Evolutionary conservation across 2,113 vertebrate genomes (phyloP).

Genomic region (Strix uralensis): DNA sequence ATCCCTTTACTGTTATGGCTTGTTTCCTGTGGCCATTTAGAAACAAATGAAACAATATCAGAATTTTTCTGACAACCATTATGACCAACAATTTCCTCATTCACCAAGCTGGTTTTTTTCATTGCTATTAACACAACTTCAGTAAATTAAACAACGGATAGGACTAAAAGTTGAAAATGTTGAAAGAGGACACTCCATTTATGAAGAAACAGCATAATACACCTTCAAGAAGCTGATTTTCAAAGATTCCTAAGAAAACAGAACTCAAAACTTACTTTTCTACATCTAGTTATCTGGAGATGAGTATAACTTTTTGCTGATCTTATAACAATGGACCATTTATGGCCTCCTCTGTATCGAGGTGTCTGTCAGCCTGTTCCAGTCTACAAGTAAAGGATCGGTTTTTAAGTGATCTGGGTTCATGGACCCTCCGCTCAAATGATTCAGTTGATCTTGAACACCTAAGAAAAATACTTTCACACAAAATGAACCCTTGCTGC

Average conservation of each 20-base stretch:
- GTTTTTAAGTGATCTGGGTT: background rate
- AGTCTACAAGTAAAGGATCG: fast-evolving
- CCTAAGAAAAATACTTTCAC: background rate
- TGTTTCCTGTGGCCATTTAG: background rate
- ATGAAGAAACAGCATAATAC: background rate
- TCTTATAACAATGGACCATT: fast-evolving
- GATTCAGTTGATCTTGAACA: background rate
- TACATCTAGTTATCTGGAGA: background rate
- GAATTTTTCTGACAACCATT: background rate
- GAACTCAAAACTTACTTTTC: background rate
- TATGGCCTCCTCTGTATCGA: background rate
- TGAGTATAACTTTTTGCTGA: background rate
- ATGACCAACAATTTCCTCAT: background rate
- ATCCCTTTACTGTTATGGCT: background rate
- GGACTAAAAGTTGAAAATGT: background rate
- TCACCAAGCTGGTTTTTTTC: background rate
- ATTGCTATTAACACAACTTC: background rate
- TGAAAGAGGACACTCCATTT: fast-evolving
- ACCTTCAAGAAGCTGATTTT: background rate
- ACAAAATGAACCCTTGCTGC: fast-evolving
- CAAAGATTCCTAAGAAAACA: background rate
- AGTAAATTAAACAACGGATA: fast-evolving
- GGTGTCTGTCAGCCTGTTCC: background rate
- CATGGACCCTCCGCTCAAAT: background rate
- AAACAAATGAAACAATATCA: background rate